Conservation (phyloP, 2,888 invertebrate genomes). For the Pherbina coryleti region DNA sequence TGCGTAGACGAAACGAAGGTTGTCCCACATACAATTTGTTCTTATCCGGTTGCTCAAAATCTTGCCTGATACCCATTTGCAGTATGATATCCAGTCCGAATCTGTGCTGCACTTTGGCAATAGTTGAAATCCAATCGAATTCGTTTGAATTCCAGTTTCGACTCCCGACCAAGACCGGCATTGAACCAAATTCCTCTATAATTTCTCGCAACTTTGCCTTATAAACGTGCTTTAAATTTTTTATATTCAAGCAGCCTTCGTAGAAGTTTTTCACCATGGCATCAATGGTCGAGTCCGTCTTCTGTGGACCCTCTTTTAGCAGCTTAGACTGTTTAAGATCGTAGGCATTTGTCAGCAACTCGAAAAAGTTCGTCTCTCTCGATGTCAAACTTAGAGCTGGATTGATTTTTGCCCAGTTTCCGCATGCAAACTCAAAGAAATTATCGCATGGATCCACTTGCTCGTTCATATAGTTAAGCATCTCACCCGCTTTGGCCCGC, state of each 20-base stretch:
- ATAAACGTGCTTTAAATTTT: conserved; percentile 43
- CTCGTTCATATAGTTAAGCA: conserved; percentile 61
- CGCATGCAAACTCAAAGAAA: conserved; percentile 63
- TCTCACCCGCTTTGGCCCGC: conserved; percentile 61
- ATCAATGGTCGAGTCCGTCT: conserved; percentile 49
- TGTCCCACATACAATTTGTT: conserved; percentile 61
- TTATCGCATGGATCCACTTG: conserved; percentile 60
- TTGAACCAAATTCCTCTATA: conserved; percentile 57
- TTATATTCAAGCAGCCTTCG: conserved; percentile 57
- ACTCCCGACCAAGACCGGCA: conserved; percentile 56
- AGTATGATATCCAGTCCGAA: conserved; percentile 63
- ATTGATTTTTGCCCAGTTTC: conserved; percentile 62
- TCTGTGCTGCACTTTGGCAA: conserved; percentile 57
- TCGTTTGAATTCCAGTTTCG: conserved; percentile 48
- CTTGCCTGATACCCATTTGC: conserved; percentile 51
- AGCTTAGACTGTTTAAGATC: conserved; percentile 57
- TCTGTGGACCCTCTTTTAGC: conserved; percentile 51
- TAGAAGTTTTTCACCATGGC: conserved; percentile 61
- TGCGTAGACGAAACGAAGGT: conserved; percentile 49
- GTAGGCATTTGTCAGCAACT: conserved; percentile 55
- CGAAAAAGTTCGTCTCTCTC: conserved; percentile 58
- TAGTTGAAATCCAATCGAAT: conserved; percentile 60
- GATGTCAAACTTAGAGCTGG: conserved; percentile 55
- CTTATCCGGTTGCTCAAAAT: conserved; percentile 50
- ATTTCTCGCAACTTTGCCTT: conserved; percentile 52